Conservation (phyloP, 2,113 vertebrate genomes). For the Phrynosoma blainvillii region DNA sequence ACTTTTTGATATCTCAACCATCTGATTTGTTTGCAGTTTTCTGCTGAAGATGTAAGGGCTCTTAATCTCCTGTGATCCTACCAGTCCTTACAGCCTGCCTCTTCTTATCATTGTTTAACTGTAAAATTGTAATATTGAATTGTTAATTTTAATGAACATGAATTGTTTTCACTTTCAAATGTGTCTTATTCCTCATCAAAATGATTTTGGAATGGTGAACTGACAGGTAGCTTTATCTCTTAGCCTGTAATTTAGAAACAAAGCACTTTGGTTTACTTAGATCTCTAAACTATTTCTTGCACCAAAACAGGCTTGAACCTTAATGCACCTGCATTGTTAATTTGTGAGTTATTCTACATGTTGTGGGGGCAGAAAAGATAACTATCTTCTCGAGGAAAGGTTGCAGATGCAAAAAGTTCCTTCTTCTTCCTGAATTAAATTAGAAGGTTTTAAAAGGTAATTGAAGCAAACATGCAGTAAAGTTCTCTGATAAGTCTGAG, state of each 20-base stretch:
- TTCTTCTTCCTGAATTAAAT: background rate
- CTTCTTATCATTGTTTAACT: conserved; percentile 3
- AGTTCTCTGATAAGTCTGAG: too few species aligned
- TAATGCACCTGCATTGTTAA: background rate
- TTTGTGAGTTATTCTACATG: background rate
- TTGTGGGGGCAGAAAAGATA: too few species aligned
- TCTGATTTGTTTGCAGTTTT: conserved; percentile 3
- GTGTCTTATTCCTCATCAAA: background rate
- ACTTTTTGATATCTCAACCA: conserved; percentile 17
- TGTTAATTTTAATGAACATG: conserved; percentile 17
- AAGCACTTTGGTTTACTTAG: background rate
- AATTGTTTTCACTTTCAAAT: background rate
- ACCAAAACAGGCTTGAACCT: background rate
- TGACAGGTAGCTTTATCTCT: conserved; percentile 1
- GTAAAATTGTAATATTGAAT: background rate
- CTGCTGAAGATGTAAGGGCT: background rate
- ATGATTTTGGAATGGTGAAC: background rate
- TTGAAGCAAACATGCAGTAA: background rate
- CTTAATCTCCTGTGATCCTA: conserved; percentile 11
- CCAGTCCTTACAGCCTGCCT: background rate
- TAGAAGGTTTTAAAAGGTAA: background rate
- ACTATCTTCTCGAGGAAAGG: background rate
- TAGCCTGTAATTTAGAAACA: background rate
- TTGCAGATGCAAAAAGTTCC: background rate
- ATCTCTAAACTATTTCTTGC: background rate